phyloP scores from a whole-genome alignment of 2,888 invertebrate genomes.

The Lithophane socia region DNA sequence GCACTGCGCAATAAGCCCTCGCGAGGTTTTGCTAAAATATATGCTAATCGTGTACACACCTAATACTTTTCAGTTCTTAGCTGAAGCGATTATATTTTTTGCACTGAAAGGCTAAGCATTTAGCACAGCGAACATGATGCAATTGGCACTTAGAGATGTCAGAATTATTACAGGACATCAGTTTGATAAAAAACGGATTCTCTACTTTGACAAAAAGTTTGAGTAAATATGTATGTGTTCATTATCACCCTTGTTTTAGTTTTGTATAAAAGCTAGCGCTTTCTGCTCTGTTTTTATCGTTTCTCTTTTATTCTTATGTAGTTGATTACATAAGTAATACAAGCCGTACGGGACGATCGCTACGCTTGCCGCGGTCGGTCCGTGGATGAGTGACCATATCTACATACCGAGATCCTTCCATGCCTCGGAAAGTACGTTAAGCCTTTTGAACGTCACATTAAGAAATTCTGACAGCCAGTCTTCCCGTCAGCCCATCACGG shows the following conservation, averaged over 20 bases:
- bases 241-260: neutral
- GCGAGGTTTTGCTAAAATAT: neutral
- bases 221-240: neutral
- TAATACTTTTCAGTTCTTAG: neutral
- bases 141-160: too few relatives aligned
- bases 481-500: neutral
- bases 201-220: neutral
- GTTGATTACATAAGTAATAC: neutral
- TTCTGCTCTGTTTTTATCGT: neutral
- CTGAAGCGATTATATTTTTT: neutral
- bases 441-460: too few relatives aligned
- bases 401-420: neutral
- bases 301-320: neutral
- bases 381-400: neutral
- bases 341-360: neutral
- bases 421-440: neutral
- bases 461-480: neutral
- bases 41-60: neutral
- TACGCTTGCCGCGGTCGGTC: neutral
- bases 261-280: neutral
- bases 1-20: neutral
- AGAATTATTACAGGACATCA: neutral
- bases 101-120: neutral
- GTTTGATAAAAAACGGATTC: neutral
- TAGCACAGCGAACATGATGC: slow-evolving; percentile 1